phyloP scores from a whole-genome alignment of 1,140 invertebrate species.

The Drosophila arawakana region DNA sequence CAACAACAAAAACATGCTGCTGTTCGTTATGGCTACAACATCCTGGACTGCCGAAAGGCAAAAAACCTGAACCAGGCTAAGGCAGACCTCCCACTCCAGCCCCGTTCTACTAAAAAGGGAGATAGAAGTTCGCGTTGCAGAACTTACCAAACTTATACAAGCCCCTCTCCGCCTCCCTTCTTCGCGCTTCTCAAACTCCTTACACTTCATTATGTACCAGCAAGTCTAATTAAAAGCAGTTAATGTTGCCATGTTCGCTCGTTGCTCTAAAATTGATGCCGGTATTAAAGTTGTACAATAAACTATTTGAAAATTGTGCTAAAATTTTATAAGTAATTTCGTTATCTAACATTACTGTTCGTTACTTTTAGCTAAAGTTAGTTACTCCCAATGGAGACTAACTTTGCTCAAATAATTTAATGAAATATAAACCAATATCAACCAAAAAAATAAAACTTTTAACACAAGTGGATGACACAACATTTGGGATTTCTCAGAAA shows the following conservation, averaged over 20 bases:
- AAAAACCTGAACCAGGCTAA: neutral
- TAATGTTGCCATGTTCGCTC: conserved; percentile 50
- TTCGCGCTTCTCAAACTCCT: conserved; percentile 19
- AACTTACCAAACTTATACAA: conserved; percentile 44
- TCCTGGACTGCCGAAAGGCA: conserved; percentile 26
- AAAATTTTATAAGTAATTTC: conserved; percentile 2
- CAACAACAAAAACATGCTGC: conserved; percentile 26
- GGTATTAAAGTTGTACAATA: conserved; percentile 53
- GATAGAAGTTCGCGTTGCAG: conserved; percentile 36
- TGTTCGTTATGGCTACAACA: conserved; percentile 53
- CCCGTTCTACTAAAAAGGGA: neutral
- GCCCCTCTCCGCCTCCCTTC: neutral
- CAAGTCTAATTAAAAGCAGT: conserved; percentile 75
- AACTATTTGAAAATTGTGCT: neutral
- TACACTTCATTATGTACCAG: conserved; percentile 69
- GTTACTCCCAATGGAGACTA: neutral
- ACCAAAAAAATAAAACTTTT: neutral
- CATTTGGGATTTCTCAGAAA: neutral
- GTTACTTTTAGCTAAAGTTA: neutral
- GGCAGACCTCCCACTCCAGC: neutral
- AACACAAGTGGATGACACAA: neutral
- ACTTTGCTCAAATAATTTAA: conserved; percentile 4
- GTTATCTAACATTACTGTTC: neutral
- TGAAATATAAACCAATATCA: neutral
- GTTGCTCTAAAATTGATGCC: conserved; percentile 29